Percentiles rank a stretch among this genome's conserved stretches.
phyloP scores from a whole-genome alignment of 1,140 invertebrate species.

The Drosophila parvula region DNA sequence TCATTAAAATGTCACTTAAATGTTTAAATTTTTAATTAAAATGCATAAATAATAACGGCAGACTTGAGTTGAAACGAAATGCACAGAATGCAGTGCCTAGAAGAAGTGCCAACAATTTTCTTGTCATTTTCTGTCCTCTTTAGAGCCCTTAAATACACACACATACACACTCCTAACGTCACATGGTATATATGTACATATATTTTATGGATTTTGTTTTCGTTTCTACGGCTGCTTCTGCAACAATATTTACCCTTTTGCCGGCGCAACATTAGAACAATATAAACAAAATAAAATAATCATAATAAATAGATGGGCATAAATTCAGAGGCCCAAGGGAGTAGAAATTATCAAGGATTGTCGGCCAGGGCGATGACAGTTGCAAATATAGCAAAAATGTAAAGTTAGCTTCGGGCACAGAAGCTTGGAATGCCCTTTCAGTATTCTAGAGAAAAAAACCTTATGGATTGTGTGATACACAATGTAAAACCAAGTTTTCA shows the following conservation, averaged over 20 bases:
- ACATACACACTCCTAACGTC: slow-evolving; percentile 3
- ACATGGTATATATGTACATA: slow-evolving; percentile 5
- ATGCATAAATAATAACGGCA: slow-evolving; percentile 72
- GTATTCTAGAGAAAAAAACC: neutral
- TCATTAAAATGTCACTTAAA: slow-evolving; percentile 79
- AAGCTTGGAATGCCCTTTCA: neutral
- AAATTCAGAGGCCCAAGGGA: slow-evolving; percentile 43
- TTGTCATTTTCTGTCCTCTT: slow-evolving; percentile 35
- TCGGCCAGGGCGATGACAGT: slow-evolving; percentile 55
- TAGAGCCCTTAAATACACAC: slow-evolving; percentile 19
- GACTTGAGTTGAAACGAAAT: slow-evolving; percentile 51
- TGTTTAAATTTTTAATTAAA: slow-evolving; percentile 78
- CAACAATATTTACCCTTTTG: slow-evolving; percentile 69
- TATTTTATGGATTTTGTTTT: slow-evolving; percentile 54
- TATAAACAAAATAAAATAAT: slow-evolving; percentile 74
- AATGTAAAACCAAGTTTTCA: neutral
- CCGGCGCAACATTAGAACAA: slow-evolving; percentile 73
- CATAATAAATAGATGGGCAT: slow-evolving; percentile 70
- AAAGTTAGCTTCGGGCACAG: neutral
- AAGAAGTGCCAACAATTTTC: slow-evolving; percentile 30
- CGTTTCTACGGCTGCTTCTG: slow-evolving; percentile 39
- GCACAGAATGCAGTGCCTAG: slow-evolving; percentile 55
- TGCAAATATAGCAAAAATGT: slow-evolving; percentile 15
- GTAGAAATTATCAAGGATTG: slow-evolving; percentile 63
- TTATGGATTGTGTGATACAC: no score